These are phyloP conservation scores for Triplophysa siluroides DNA, from an alignment of 2,113 vertebrate genomes.

Conservation along the genomic window DNA sequence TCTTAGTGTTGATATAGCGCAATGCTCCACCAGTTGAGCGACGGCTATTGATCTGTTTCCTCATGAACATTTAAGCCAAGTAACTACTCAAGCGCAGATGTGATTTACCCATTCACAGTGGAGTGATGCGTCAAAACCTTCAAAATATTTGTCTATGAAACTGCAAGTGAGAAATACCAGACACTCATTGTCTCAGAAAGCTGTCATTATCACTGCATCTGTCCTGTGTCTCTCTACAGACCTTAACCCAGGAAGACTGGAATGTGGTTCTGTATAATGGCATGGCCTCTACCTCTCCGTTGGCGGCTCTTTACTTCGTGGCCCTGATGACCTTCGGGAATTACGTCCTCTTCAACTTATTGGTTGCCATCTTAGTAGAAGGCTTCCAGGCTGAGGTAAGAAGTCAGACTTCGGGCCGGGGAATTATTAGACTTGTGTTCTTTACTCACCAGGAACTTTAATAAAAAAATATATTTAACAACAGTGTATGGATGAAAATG, in stretches of 20 bases:
- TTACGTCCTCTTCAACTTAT: conserved; percentile 96
- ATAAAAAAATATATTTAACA: no score
- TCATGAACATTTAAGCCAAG: no score
- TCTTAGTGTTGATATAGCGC: no score
- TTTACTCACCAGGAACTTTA: no score
- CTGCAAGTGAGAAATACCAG: background rate
- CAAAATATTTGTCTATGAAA: no score
- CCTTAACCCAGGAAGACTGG: conserved; percentile 98
- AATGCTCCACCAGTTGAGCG: no score
- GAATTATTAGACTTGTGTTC: background rate
- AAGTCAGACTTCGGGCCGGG: background rate
- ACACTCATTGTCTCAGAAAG: background rate
- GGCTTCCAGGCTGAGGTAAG: conserved; percentile 95
- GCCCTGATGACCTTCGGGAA: conserved; percentile 98
- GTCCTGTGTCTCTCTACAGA: conserved; percentile 69
- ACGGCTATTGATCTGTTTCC: no score
- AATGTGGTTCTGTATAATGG: conserved; percentile 95
- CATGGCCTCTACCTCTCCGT: conserved; percentile 94
- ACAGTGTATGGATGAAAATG: no score
- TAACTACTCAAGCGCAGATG: no score
- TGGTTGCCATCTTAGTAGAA: conserved; percentile 97
- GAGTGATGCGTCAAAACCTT: no score
- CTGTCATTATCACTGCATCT: background rate
- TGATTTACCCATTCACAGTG: no score
- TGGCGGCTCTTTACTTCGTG: conserved; percentile 95